Evolutionary conservation across 2,888 invertebrate genomes (phyloP).

Genomic region (Siphlonurus alternatus): DNA sequence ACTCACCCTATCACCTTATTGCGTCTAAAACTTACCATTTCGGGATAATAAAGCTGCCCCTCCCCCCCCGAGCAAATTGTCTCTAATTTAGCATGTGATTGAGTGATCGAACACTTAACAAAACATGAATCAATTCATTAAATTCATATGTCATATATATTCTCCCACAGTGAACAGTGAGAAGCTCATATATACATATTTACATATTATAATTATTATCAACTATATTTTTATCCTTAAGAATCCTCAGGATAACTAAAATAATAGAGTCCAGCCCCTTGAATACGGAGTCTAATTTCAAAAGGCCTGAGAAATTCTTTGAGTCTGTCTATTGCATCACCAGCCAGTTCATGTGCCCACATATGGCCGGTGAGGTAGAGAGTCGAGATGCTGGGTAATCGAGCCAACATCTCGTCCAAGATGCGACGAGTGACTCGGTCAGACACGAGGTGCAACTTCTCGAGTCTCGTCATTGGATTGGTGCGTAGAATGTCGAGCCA

Average conservation of each 20-base stretch:
- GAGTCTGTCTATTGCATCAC: background rate
- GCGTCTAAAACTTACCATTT: no score
- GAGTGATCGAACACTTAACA: no score
- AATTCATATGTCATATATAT: no score
- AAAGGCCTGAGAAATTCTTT: background rate
- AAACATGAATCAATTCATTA: no score
- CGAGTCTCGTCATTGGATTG: background rate
- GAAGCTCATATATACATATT: no score
- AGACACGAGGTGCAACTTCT: background rate
- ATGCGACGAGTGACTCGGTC: background rate
- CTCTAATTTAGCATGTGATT: no score
- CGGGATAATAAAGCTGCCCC: no score
- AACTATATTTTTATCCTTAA: background rate
- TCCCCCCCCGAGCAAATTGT: no score
- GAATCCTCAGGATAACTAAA: background rate
- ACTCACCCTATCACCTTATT: no score
- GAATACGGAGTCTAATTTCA: background rate
- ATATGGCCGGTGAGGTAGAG: background rate
- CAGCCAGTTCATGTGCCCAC: background rate
- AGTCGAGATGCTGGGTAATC: background rate
- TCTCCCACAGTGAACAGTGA: no score
- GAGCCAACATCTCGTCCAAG: background rate
- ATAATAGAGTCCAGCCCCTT: background rate
- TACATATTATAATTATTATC: no score
- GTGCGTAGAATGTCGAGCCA: background rate